Conservation (phyloP, 2,888 invertebrate genomes). For the Acanthosepion esculentum region DNA sequence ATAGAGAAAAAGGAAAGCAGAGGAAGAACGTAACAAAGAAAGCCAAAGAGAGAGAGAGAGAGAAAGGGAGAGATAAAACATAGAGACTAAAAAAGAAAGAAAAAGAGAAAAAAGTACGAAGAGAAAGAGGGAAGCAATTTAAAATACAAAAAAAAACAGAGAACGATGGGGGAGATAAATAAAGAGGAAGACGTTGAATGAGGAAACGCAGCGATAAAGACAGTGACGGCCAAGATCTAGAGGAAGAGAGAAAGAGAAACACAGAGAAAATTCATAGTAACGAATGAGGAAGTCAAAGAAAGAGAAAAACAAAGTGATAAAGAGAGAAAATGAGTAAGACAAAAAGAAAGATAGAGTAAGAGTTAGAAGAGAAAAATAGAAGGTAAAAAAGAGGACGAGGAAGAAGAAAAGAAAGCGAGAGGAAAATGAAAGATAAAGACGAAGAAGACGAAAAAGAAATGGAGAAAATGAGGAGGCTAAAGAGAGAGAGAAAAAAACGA, state of each 20-base stretch:
- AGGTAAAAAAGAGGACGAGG: neutral
- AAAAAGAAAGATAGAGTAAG: neutral
- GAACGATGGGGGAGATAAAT: neutral
- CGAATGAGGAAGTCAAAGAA: neutral
- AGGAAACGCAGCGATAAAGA: no score
- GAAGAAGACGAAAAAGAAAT: no score
- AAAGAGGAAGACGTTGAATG: neutral
- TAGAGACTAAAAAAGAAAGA: neutral
- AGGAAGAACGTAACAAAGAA: no score
- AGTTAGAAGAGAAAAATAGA: neutral
- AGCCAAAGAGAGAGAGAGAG: neutral
- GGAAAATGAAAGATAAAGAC: no score
- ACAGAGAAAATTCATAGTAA: neutral
- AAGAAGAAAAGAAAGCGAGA: neutral
- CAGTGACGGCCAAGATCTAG: no score
- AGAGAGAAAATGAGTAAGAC: neutral
- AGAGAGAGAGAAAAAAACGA: no score
- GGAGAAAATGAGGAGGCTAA: no score
- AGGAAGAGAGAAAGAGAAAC: neutral
- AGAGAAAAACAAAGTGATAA: neutral
- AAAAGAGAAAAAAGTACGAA: neutral
- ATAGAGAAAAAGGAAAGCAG: no score
- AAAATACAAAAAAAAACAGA: neutral
- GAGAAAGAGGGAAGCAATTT: neutral
- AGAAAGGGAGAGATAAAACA: neutral